phyloP scores from a whole-genome alignment of 2,113 vertebrate species.

The Ranitomeya imitator region DNA sequence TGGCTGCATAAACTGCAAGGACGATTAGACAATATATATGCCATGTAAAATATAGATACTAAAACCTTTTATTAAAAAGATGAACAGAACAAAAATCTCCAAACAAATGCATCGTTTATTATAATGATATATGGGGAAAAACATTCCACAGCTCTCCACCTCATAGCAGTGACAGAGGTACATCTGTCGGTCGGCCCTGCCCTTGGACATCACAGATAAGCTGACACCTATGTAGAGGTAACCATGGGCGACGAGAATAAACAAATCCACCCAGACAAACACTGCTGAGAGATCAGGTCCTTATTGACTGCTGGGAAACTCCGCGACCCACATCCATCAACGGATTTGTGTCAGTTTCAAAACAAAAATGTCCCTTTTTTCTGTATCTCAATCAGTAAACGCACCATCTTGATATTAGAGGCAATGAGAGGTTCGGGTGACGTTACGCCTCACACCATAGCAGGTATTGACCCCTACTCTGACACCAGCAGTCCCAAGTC shows the following conservation, averaged over 20 bases:
- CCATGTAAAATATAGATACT: not conserved
- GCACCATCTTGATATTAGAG: no score
- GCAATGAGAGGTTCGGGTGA: no score
- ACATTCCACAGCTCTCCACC: not conserved
- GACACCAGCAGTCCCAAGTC: no score
- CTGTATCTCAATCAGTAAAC: no score
- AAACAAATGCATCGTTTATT: not conserved
- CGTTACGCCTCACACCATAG: no score
- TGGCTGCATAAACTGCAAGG: no score
- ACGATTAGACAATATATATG: no score
- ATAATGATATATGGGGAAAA: not conserved
- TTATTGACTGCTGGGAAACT: not conserved
- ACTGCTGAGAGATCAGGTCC: not conserved
- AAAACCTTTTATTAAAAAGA: not conserved
- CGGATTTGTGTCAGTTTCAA: no score
- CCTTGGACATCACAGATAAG: constrained; percentile 12
- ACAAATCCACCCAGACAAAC: not conserved
- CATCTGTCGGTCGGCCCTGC: not conserved
- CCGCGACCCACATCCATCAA: no score
- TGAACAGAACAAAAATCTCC: no score
- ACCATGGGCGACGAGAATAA: not conserved
- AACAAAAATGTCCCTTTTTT: no score
- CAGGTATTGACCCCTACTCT: no score
- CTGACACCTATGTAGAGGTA: not conserved
- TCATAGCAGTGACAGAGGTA: not conserved